Base-by-base conservation (phyloP, 2,113 vertebrate species). In the Apteryx owenii region DNA sequence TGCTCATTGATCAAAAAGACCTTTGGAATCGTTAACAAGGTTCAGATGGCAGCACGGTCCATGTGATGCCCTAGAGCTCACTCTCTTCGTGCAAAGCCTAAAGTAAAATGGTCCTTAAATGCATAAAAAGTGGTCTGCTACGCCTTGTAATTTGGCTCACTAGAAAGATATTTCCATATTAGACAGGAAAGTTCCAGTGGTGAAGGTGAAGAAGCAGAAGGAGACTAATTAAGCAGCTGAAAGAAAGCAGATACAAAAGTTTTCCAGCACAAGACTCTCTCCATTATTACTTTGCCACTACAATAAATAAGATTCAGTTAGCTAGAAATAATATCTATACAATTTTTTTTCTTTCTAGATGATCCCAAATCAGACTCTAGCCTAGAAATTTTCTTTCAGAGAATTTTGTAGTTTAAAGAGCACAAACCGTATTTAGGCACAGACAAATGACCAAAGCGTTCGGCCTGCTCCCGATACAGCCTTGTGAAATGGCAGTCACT, bases 21-120 rank as follows among this genome's bases (percentile, higher is more conserved):
- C 6, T 0, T 22, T 9, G 17, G n/a, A 48, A 73, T 62, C 20
- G 0, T 26, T 85, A 87, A 58, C 20, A 15, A 61, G 72, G 58
- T 17, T 48, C 50, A 46, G 83, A 25, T 9, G 70, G 50, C 81
- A 60, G 61, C n/a, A 46, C 11, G 26, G 91, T 78, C 81, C 46
- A 61, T 3, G 2, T 66, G 13, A 61, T 31, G 58, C 73, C 80
- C 66, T 61, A 42, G 64, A 85, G 64, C 1, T 48, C 44, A 6
- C 46, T 0, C 62, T 86, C 85, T 54, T 50, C 33, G 4, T 13
- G 42, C 84, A 83, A 70, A 69, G 50, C 75, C 61, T 48, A 44
- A 23, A 73, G 80, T 73, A 78, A 84, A 90, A 84, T 6, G 10
- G 38, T 80, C 42, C 79, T 82, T 69, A 71, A 92, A 89, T 7